Conservation (phyloP, 2,888 invertebrate species). For the Polymixis flavicincta region DNA sequence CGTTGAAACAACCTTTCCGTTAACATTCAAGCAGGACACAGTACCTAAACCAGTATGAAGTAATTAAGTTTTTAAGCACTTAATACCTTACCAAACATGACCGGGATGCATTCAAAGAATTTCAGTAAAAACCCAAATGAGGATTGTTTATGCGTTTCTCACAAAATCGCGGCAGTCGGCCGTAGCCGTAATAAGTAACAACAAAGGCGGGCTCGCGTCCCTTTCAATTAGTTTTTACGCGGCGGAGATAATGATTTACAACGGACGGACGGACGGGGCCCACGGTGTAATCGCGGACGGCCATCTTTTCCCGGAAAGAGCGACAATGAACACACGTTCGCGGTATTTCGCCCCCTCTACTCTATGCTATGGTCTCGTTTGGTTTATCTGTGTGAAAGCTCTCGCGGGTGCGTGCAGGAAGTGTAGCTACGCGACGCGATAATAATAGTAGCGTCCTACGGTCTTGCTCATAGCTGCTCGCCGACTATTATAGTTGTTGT, state of each 20-base stretch:
- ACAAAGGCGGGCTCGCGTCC: constrained; percentile 81
- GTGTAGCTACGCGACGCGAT: constrained; percentile 26
- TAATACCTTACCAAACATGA: constrained; percentile 59
- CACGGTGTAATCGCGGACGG: constrained; percentile 76
- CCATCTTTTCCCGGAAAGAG: constrained; percentile 85
- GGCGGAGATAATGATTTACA: constrained; percentile 84
- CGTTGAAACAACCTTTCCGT: constrained; percentile 11
- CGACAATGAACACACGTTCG: constrained; percentile 83
- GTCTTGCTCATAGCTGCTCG: background rate
- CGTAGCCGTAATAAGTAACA: constrained; percentile 73
- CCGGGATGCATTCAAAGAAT: constrained; percentile 54
- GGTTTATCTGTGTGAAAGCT: constrained; percentile 68
- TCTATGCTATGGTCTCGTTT: constrained; percentile 60
- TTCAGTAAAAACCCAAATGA: constrained; percentile 65
- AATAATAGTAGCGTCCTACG: constrained; percentile 37
- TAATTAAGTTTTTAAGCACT: constrained; percentile 61
- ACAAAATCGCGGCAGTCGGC: constrained; percentile 65
- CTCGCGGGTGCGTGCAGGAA: constrained; percentile 53
- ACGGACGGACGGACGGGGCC: constrained; percentile 71
- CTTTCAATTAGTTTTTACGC: constrained; percentile 88
- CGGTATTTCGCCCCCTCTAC: constrained; percentile 70
- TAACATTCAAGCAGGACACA: constrained; percentile 22
- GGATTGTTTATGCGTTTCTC: constrained; percentile 68
- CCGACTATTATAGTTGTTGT: constrained; percentile 5
- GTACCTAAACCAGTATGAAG: constrained; percentile 59